phyloP scores from a whole-genome alignment of 2,797 vertebrate species.

The Lepus townsendii region DNA sequence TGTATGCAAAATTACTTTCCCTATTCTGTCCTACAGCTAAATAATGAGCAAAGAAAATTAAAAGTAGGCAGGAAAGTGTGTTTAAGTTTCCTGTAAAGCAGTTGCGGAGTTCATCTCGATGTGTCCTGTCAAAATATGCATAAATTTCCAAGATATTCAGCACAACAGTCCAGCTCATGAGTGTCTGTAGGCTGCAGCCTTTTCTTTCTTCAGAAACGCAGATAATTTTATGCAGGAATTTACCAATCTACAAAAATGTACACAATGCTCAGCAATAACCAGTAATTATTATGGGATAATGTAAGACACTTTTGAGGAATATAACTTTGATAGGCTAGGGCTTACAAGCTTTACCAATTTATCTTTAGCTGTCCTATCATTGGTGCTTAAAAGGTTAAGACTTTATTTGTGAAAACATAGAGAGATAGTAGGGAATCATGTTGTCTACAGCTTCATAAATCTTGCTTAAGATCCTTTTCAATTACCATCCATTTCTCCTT shows the following conservation, averaged over 20 bases:
- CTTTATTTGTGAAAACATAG: conserved; percentile 90
- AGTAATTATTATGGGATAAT: conserved; percentile 75
- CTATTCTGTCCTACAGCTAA: conserved; percentile 42
- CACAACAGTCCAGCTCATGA: neutral
- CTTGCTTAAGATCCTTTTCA: conserved; percentile 94
- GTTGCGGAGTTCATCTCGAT: conserved; percentile 40
- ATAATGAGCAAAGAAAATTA: conserved; percentile 53
- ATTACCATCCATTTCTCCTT: conserved; percentile 94
- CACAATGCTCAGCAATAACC: conserved; percentile 56
- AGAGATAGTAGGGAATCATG: conserved; percentile 84
- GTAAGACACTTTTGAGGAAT: neutral
- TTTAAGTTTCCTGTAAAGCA: conserved; percentile 65
- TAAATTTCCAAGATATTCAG: conserved; percentile 57
- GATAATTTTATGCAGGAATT: conserved; percentile 73
- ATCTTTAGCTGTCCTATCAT: conserved; percentile 81
- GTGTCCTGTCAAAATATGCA: conserved; percentile 71
- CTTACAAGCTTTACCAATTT: conserved; percentile 86
- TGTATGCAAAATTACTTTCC: conserved; percentile 4
- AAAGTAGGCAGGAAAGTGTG: conserved; percentile 44
- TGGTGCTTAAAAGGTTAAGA: conserved; percentile 91
- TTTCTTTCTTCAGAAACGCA: conserved; percentile 55
- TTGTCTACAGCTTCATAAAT: conserved; percentile 90
- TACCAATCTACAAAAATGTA: conserved; percentile 72
- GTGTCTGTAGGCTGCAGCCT: fast-evolving
- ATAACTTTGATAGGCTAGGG: conserved; percentile 75